A percentile compares a stretch with the other conserved stretches of the same genome.
Evolutionary conservation across 1,140 invertebrate species (phyloP).

Genomic region (Diabrotica virgifera): DNA sequence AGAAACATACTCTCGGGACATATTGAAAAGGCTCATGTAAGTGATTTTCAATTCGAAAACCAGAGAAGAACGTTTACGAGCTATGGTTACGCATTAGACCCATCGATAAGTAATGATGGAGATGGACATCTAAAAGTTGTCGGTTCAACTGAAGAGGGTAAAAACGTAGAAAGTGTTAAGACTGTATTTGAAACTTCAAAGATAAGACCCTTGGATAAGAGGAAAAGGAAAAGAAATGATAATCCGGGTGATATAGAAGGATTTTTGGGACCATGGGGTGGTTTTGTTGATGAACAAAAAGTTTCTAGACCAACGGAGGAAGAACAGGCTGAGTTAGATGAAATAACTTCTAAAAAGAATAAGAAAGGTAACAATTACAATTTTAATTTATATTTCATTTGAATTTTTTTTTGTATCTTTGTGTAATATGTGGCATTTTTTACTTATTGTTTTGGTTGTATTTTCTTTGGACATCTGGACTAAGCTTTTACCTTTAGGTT

Average conservation of each 20-base stretch:
- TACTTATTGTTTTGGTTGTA: no score
- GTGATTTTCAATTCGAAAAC: constrained; percentile 97
- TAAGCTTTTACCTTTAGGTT: no score
- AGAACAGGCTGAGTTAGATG: constrained; percentile 88
- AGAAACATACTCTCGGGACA: constrained; percentile 94
- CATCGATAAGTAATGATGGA: constrained; percentile 73
- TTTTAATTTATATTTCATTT: neutral
- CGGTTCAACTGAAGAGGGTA: constrained; percentile 42
- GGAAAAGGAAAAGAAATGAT: constrained; percentile 89
- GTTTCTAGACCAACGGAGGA: constrained; percentile 88
- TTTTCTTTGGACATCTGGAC: no score
- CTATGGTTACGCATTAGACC: constrained; percentile 95
- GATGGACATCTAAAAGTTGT: constrained; percentile 66
- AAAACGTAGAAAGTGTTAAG: constrained; percentile 51
- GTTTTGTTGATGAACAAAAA: constrained; percentile 86
- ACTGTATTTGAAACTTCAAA: constrained; percentile 87
- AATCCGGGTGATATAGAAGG: constrained; percentile 91
- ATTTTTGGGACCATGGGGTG: constrained; percentile 96
- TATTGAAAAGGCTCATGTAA: constrained; percentile 93
- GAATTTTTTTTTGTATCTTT: neutral
- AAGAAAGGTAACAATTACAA: constrained; percentile 59
- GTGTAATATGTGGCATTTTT: neutral
- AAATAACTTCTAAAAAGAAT: constrained; percentile 89
- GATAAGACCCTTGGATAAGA: constrained; percentile 58
- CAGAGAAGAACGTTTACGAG: constrained; percentile 93